phyloP scores from a whole-genome alignment of 1,140 invertebrate genomes.

The Heliothis subflexa region DNA sequence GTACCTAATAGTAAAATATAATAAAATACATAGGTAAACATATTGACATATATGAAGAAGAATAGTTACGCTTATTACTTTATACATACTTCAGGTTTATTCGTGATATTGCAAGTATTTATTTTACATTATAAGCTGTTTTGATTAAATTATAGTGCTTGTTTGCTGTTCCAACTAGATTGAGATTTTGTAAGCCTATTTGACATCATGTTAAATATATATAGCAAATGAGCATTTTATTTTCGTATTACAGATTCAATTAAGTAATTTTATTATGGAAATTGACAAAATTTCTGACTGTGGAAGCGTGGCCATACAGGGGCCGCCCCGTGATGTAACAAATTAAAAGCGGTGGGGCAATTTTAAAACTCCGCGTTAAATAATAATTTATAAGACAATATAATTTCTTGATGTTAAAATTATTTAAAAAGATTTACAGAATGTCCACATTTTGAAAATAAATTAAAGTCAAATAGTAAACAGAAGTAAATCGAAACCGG shows the following conservation, averaged over 20 bases:
- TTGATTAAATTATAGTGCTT: slow-evolving; percentile 3
- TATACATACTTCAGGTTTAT: slow-evolving; percentile 1
- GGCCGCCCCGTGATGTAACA: slow-evolving; percentile 40
- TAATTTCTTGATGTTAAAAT: slow-evolving; percentile 38
- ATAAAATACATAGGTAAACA: slow-evolving; percentile 1
- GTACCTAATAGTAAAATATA: slow-evolving; percentile 14
- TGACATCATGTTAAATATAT: too few species aligned
- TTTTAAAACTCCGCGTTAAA: slow-evolving; percentile 21
- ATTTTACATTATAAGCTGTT: slow-evolving; percentile 6
- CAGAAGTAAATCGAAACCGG: slow-evolving; percentile 3
- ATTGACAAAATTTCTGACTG: slow-evolving; percentile 29
- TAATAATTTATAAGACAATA: slow-evolving; percentile 39
- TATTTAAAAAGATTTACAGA: slow-evolving; percentile 9
- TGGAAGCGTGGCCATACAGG: slow-evolving; percentile 38
- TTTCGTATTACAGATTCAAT: too few species aligned
- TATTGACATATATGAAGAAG: neutral
- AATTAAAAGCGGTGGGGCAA: slow-evolving; percentile 47
- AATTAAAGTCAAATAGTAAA: neutral
- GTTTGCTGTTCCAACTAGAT: neutral
- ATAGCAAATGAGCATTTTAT: too few species aligned
- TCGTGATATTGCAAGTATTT: slow-evolving; percentile 31
- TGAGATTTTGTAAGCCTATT: too few species aligned
- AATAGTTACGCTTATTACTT: slow-evolving; percentile 28
- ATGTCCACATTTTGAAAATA: slow-evolving; percentile 2
- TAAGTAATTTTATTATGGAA: neutral